Conservation (phyloP, 2,888 invertebrate species). For the Dioctria linearis region DNA sequence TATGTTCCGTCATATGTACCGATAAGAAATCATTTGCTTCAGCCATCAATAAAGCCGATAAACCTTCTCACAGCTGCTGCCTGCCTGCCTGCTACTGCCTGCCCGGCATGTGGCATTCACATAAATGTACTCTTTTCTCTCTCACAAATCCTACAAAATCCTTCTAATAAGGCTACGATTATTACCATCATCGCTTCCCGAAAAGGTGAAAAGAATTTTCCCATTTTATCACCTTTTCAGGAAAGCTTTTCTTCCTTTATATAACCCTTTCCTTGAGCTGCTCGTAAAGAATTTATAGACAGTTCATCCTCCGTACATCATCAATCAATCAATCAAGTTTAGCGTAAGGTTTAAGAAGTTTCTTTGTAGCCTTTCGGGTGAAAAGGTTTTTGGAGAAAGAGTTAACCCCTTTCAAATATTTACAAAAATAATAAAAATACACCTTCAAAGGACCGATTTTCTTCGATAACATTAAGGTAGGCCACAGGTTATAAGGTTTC, state of each 20-base stretch:
- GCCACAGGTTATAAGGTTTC: neutral
- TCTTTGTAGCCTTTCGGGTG: slow-evolving; percentile 9
- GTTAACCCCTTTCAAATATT: slow-evolving; percentile 19
- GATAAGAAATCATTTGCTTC: too few species aligned
- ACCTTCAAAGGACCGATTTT: neutral
- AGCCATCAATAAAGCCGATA: too few species aligned
- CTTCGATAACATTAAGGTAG: neutral
- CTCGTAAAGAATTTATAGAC: slow-evolving; percentile 39
- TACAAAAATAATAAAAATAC: slow-evolving; percentile 18
- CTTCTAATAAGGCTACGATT: slow-evolving; percentile 42
- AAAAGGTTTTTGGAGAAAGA: neutral
- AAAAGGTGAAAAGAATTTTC: slow-evolving; percentile 31
- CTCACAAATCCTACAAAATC: slow-evolving; percentile 18
- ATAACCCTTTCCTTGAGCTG: neutral
- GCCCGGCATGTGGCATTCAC: neutral
- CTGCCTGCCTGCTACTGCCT: too few species aligned
- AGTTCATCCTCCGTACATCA: slow-evolving; percentile 37
- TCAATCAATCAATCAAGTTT: slow-evolving; percentile 51
- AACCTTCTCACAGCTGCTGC: too few species aligned
- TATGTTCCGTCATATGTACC: too few species aligned
- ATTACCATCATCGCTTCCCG: slow-evolving; percentile 10
- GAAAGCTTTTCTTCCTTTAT: slow-evolving; percentile 6
- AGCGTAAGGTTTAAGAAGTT: slow-evolving; percentile 38
- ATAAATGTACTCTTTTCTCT: neutral
- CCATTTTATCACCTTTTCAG: slow-evolving; percentile 27